Evolutionary conservation across 2,797 vertebrate genomes (phyloP).

Genomic region (Catostomus latipinnis): DNA sequence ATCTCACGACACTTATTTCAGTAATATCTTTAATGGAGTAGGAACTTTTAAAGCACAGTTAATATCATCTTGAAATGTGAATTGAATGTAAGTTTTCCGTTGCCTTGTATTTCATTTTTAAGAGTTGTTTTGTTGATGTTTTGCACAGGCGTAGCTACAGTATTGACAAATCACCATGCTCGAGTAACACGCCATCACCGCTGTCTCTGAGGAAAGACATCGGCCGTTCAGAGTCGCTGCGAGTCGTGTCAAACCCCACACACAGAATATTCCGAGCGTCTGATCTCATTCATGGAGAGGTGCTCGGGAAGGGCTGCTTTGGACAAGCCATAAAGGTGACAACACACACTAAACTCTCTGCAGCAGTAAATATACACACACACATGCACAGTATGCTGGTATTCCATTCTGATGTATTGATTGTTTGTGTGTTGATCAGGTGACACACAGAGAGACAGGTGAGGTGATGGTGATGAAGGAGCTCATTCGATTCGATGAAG

Average conservation of each 20-base stretch:
- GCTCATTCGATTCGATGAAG: constrained; percentile 95
- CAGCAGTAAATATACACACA: not conserved
- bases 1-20: no score
- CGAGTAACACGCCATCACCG: constrained; percentile 83
- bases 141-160: constrained; percentile 88
- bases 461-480: constrained; percentile 99
- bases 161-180: constrained; percentile 90
- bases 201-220: constrained; percentile 89
- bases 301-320: constrained; percentile 94
- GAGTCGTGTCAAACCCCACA: constrained; percentile 82
- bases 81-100: no score
- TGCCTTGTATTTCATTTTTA: no score
- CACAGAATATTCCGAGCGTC: constrained; percentile 97
- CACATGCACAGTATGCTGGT: not conserved
- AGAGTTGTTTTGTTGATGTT: not conserved
- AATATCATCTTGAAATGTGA: no score
- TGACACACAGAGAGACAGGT: constrained; percentile 92
- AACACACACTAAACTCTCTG: not conserved
- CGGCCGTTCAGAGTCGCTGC: constrained; percentile 91
- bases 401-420: constrained; percentile 46
- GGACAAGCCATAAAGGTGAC: constrained; percentile 97
- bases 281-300: constrained; percentile 96
- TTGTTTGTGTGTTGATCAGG: constrained; percentile 71
- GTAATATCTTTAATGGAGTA: no score
- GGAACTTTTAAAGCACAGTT: no score